Evolutionary conservation across 2,888 invertebrate genomes (phyloP), one percentile per base, ranked within the genome.

Genomic region (Leptinotarsa rubiginosa): DNA sequence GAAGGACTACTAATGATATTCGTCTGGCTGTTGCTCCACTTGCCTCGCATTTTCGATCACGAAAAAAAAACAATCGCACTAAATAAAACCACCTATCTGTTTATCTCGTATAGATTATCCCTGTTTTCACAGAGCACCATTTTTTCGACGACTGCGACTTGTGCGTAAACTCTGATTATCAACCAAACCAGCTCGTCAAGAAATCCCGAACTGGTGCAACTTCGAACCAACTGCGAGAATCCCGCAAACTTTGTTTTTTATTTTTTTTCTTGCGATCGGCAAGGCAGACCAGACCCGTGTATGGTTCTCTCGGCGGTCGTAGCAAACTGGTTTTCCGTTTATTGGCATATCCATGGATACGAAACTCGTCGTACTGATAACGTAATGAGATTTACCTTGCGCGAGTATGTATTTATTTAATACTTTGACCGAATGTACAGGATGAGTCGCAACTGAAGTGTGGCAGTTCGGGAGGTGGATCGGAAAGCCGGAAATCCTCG

Each of bases 301-400:
- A 64, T 50, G 54, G 74, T 64, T 65, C 70, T 70, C 75, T 70
- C 52, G 52, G 16, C 68, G 31, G 72, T 59, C 70, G 69, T 62
- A 70, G 31, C 67, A 73, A 68, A 77, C 75, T 75, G 72, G 77
- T 74, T 75, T 74, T 70, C 74, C 68, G 72, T 50, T 75, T 68
- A 69, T 75, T 72, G 66, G 73, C 74, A 75, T 72, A 77, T 74
- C 74, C 74, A 75, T 74, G 68, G 73, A 77, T 75, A 75, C 73
- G 64, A 69, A 75, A 70, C 77, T 74, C 70, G 69, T 72, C 70
- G 65, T 74, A 74, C 72, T 77, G 77, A 77, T 77, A 77, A 77
- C 77, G 72, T 73, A 75, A 75, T 75, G 73, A 70, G 75, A 70
- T 64, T 75, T 73, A 73, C 75, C 75, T 75, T 70, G 75, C 62